phyloP scores from a whole-genome alignment of 2,797 vertebrate genomes.

The Enteromius unitaeniatus region DNA sequence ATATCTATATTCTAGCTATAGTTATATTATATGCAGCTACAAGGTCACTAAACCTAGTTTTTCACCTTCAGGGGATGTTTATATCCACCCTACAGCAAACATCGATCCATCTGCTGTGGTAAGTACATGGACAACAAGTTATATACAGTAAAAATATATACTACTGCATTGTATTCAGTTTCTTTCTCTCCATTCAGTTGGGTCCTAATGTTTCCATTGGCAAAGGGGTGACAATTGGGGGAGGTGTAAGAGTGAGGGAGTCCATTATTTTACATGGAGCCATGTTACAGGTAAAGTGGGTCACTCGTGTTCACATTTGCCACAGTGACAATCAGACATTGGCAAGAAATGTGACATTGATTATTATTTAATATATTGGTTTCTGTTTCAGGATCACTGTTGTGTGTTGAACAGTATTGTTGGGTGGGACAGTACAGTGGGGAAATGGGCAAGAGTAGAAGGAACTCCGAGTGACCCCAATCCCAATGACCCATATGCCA shows the following conservation, averaged over 20 bases:
- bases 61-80: slow-evolving; percentile 87
- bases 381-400: slow-evolving; percentile 88
- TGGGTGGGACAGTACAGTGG: slow-evolving; percentile 96
- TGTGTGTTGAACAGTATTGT: slow-evolving; percentile 97
- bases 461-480: slow-evolving; percentile 97
- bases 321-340: background rate
- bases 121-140: slow-evolving; percentile 63
- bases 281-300: slow-evolving; percentile 87
- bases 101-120: slow-evolving; percentile 91
- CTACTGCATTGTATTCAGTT: background rate
- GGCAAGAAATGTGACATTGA: background rate
- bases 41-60: slow-evolving; percentile 1
- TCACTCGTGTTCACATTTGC: slow-evolving; percentile 57
- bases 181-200: slow-evolving; percentile 74
- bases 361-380: background rate
- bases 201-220: slow-evolving; percentile 97
- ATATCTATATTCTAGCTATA: no score
- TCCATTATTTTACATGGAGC: slow-evolving; percentile 95
- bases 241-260: slow-evolving; percentile 92
- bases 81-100: slow-evolving; percentile 92
- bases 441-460: slow-evolving; percentile 95
- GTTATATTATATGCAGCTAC: background rate
- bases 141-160: slow-evolving; percentile 1
- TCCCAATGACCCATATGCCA: slow-evolving; percentile 95
- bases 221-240: slow-evolving; percentile 91